Conservation (phyloP, 2,797 vertebrate species). For the Arremon aurantiirostris region DNA sequence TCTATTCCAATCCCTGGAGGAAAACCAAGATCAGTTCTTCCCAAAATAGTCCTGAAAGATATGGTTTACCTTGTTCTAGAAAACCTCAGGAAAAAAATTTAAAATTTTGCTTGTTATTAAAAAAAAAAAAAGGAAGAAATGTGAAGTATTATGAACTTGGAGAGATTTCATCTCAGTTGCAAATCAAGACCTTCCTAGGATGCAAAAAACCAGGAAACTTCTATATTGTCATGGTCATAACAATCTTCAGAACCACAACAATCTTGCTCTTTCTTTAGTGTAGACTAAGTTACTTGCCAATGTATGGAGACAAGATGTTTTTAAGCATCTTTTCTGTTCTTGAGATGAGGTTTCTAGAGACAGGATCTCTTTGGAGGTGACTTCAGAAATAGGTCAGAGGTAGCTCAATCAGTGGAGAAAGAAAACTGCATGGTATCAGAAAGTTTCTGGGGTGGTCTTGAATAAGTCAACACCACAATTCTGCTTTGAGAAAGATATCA, state of each 20-base stretch:
- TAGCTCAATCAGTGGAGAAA: background rate
- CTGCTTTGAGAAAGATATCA: background rate
- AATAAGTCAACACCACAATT: background rate
- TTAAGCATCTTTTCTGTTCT: background rate
- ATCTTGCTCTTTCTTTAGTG: background rate
- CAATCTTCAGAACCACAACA: background rate
- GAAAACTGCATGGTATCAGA: background rate
- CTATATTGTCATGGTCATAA: background rate
- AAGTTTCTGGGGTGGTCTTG: background rate
- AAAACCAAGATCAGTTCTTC: background rate
- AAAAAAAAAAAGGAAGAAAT: background rate
- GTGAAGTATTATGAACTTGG: background rate
- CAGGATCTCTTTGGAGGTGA: background rate
- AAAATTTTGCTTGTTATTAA: background rate
- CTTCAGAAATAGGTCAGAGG: background rate
- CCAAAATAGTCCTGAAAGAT: background rate
- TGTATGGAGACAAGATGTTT: background rate
- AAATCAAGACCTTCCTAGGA: background rate
- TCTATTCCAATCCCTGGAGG: background rate
- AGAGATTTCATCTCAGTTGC: background rate
- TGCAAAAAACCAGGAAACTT: background rate
- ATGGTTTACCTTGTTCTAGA: background rate
- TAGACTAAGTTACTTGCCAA: background rate
- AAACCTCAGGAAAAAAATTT: background rate
- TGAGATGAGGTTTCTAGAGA: background rate